Conservation (phyloP, 2,888 invertebrate genomes). For the Drosophila sordidapex region DNA sequence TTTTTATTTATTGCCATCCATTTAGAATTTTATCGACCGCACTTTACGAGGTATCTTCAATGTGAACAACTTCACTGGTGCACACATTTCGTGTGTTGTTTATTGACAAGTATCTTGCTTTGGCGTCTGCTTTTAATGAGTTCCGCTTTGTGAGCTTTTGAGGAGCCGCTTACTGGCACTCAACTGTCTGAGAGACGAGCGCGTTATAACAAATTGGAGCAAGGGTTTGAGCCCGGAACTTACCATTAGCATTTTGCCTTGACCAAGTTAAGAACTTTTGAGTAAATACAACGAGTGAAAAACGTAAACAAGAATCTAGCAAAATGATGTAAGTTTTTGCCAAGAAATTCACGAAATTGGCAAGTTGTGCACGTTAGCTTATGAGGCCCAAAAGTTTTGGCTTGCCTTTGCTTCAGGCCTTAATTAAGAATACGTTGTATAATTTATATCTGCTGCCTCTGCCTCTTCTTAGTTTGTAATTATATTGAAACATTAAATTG, state of each 20-base stretch:
- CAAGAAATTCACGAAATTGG: slow-evolving; percentile 36
- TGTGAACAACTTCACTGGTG: not conserved
- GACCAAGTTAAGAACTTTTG: slow-evolving; percentile 60
- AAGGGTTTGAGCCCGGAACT: slow-evolving; percentile 50
- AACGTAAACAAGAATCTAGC: slow-evolving; percentile 25
- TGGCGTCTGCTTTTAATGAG: slow-evolving; percentile 48
- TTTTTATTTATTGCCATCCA: not conserved
- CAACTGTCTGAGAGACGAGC: slow-evolving; percentile 21
- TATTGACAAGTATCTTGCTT: slow-evolving; percentile 27
- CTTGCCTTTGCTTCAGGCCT: slow-evolving; percentile 37
- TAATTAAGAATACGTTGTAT: slow-evolving; percentile 53
- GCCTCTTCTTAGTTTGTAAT: slow-evolving; percentile 35
- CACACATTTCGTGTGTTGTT: not conserved
- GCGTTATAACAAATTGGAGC: slow-evolving; percentile 10
- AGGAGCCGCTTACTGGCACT: slow-evolving; percentile 20
- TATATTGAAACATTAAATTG: slow-evolving; percentile 53
- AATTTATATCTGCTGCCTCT: slow-evolving; percentile 37
- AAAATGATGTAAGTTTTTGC: slow-evolving; percentile 29
- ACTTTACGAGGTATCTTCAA: slow-evolving; percentile 18
- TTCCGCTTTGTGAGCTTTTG: slow-evolving; percentile 27
- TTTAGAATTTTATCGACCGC: not conserved
- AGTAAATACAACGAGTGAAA: slow-evolving; percentile 39
- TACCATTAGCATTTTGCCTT: slow-evolving; percentile 64
- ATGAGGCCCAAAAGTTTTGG: slow-evolving; percentile 29
- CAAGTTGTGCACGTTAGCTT: slow-evolving; percentile 30